Evolutionary conservation across 1,140 invertebrate species (phyloP).

Genomic region (Apis florea): DNA sequence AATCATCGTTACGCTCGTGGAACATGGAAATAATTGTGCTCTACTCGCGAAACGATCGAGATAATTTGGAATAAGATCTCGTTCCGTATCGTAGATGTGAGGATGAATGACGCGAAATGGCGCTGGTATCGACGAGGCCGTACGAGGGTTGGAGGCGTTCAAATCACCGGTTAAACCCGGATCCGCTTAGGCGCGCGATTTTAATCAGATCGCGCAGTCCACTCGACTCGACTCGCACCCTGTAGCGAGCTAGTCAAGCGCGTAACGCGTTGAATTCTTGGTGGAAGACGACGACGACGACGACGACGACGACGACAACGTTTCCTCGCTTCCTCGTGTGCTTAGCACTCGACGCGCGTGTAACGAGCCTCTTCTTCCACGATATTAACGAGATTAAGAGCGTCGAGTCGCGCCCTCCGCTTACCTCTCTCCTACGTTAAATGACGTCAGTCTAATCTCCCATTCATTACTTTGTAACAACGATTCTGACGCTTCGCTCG

Average conservation of each 20-base stretch:
- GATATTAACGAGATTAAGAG: constrained; percentile 46
- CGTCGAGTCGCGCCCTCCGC: background rate
- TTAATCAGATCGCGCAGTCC: constrained; percentile 4
- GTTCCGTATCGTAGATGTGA: background rate
- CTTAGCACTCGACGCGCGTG: constrained; percentile 6
- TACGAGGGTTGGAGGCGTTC: background rate
- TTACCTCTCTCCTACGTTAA: background rate
- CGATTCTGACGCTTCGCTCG: background rate
- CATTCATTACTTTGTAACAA: constrained; percentile 6
- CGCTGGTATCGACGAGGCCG: background rate
- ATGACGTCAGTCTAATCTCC: background rate
- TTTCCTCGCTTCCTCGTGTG: background rate
- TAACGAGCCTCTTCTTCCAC: constrained; percentile 39
- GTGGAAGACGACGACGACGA: background rate
- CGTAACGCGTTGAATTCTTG: background rate
- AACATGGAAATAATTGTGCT: too few relatives aligned
- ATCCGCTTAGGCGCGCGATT: constrained; percentile 7
- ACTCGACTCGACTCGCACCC: background rate
- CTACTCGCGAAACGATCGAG: background rate
- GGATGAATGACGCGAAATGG: background rate
- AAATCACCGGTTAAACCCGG: constrained; percentile 14
- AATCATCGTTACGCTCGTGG: too few relatives aligned
- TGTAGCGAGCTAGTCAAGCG: background rate
- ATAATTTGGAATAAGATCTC: background rate
- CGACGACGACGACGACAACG: background rate